A percentile compares a stretch with the other conserved stretches of the same genome.
Evolutionary conservation across 2,888 invertebrate species (phyloP).

Genomic region (Congeria kusceri): DNA sequence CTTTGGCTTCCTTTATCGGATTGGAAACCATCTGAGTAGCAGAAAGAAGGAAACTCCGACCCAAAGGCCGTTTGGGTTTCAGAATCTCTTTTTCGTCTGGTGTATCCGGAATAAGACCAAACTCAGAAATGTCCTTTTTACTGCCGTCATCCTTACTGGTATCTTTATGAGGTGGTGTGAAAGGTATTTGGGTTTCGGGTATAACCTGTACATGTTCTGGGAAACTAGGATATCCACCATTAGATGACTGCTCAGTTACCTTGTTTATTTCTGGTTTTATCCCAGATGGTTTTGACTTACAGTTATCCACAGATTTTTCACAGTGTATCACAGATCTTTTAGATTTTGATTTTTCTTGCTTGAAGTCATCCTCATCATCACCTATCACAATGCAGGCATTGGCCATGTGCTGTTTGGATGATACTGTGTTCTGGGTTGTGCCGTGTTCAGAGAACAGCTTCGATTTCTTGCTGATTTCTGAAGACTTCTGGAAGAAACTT

Average conservation of each 20-base stretch:
- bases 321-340: too few relatives aligned
- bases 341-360: not conserved
- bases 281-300: too few relatives aligned
- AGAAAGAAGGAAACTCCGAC: constrained; percentile 73
- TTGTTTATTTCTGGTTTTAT: too few relatives aligned
- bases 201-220: constrained; percentile 16
- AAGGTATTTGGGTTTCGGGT: constrained; percentile 69
- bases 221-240: not conserved
- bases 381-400: not conserved
- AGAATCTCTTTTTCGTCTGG: constrained; percentile 61
- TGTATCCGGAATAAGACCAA: constrained; percentile 74
- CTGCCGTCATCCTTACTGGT: constrained; percentile 5
- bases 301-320: too few relatives aligned
- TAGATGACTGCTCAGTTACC: too few relatives aligned
- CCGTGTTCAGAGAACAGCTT: constrained; percentile 62
- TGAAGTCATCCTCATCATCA: not conserved
- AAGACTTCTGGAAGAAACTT: constrained; percentile 68
- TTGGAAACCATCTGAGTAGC: constrained; percentile 55
- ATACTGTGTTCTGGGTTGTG: not conserved
- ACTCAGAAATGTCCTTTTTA: constrained; percentile 32
- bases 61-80: constrained; percentile 55
- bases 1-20: constrained; percentile 68
- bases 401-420: not conserved
- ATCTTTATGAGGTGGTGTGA: constrained; percentile 45
- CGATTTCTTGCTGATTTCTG: constrained; percentile 25